Base-by-base conservation (phyloP, 2,888 invertebrate genomes). In the Chrysotoxum bicinctum region DNA sequence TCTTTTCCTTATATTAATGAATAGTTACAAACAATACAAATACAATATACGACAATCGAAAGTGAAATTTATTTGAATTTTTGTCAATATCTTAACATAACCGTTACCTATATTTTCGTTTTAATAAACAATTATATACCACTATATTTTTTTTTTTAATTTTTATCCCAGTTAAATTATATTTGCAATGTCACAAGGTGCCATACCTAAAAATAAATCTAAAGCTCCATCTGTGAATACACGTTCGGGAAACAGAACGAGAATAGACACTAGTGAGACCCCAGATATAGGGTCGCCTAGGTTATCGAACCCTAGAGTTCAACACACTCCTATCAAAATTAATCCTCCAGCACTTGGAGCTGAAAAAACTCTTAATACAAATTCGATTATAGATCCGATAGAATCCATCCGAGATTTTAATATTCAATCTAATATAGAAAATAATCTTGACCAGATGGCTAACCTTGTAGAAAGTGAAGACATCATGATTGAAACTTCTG, bases 401-500 rank as follows among this genome's bases (percentile, higher is more conserved):
- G 40, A 40, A 3, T 40, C 40, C 7, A n/a, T 40, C 1, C 5
- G 40, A 40, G 40, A 40, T 40, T 40, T 40, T 6, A 40, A 40
- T 40, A 40, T 40, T n/a, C 6, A 40, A 40, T 40, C 40, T 1
- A n/a, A 40, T 40, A n/a, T 40, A 40, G 40, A 40, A 40, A 40
- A n/a, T 6, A 40, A 40, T 7, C 6, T 40, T 6, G 40, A 40
- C 2, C 40, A 40, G 7, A 6, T n/a, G 6, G 40, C 5, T 5
- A 40, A 40, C 7, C 7, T 40, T 1, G 2, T 40, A 7, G 40
- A 40, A 40, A n/a, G 1, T 40, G 40, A 40, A 37, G 4, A 37
- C 4, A 3, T 37, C 4, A 14, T n/a, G 6, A 0, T n/a, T n/a
- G 2, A 37, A 0, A n/a, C n/a, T n/a, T n/a, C n/a, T 16, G 0